Base-by-base conservation (phyloP, 30 jellyfish, hydroid and myxozoan species). In the Mastigias papua region DNA sequence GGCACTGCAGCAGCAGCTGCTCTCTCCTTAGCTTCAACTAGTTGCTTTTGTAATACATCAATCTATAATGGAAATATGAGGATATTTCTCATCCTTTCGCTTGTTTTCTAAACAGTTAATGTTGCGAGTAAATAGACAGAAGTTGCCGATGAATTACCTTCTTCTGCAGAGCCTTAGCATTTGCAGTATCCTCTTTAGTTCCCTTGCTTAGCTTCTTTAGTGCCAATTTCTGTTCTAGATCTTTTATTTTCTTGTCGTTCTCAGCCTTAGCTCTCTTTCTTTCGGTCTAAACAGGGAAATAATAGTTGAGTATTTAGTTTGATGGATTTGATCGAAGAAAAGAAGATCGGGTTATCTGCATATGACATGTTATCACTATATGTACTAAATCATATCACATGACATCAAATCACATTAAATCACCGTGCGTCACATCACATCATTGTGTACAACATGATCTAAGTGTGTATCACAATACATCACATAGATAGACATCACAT, bases 21-120 rank as follows among this genome's bases (percentile, higher is more conserved):
- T 51, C 54, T 69, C 67, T 86, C 92, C 78, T 86, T 86, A 15
- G 89, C 90, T 51, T 72, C 86, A 54, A 89, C 90, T 35, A 91
- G 68, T 48, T 84, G 90, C 61, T 91, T 84, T 58, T 84, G 93
- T 20, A 91, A 34, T 6, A 33, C 78, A 34, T 91, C 96, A 33
- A 91, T 85, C 98, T 91, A 32, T 10, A 32, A 48, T n/a, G 69
- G 11, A 50, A 33, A 80, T 19, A 5, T 61, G 30, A 69, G 32
- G 21, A 15, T 15, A 4, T 42, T 42, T 42, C 54, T 4, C 54
- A 42, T 4, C 7, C 13, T 4, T 42, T 42, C 54, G 7, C 13
- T 42, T 42, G 54, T 42, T 42, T 42, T 8, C 54, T 15, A 42
- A 42, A 42, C 54, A 42, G 11, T n/a, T n/a, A n/a, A n/a, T n/a